Evolutionary conservation across 2,797 vertebrate species (phyloP), one percentile per base, ranked within the genome.

Genomic region (Acrossocheilus wenchowensis): DNA sequence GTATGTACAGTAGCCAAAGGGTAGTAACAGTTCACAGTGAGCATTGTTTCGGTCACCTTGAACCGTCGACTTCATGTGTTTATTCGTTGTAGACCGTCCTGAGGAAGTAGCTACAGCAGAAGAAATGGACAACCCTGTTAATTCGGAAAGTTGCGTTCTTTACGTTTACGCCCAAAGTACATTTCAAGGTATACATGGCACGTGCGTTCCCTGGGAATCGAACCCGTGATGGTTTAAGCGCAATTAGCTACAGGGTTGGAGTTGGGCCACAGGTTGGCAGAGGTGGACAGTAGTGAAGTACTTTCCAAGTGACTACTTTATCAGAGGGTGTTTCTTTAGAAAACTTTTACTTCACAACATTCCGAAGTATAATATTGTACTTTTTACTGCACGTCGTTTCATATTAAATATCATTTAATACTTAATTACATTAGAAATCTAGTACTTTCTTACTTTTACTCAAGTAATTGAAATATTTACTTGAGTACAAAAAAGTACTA

Each of bases 1-100:
- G 39, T 69, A 78, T 84, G 30, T 77, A 84, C 30, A 84, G 57
- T 77, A 7, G 50, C 48, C 3, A 21, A 77, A 52, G 57, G 23
- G 30, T 68, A 41, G 34, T 8, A 21, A 78, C 14, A 78, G 74
- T 41, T 69, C 83, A 84, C 82, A 66, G 60, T 84, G 60, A 77
- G 45, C 77, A 26, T 84, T n/a, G n/a, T 52, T 45, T 50, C 14
- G 62, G 83, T 48, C 43, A 85, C 17, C 48, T 68, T 78, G 19
- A 45, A 69, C 39, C 14, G 15, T 48, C 1, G 11, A 36, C 64
- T 15, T 62, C 62, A 52, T 48, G 15, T 6, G 10, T 80, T 26
- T 19, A 4, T 45, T 80, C 1, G 1, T 30, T 50, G 41, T 48
- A 81, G 72, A 66, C 71, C 7, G 1, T 77, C 78, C 83, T 84